Conservation (phyloP, 2,888 invertebrate species). For the Harpalus rubripes region DNA sequence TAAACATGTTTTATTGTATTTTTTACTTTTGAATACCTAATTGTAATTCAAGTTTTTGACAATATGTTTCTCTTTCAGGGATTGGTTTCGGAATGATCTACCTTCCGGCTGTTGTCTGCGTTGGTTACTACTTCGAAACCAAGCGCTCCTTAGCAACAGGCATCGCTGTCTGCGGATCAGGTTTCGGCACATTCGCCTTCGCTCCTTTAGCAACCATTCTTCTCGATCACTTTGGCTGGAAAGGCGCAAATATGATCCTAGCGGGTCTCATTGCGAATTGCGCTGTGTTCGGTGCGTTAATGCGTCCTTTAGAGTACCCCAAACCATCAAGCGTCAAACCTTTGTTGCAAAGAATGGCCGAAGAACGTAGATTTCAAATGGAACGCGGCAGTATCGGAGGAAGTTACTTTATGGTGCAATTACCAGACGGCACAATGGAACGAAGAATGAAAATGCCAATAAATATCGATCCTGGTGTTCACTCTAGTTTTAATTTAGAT, state of each 20-base stretch:
- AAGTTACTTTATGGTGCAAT: slow-evolving; percentile 88
- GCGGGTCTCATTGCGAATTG: slow-evolving; percentile 96
- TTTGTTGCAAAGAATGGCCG: slow-evolving; percentile 93
- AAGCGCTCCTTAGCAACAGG: slow-evolving; percentile 96
- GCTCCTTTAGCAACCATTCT: slow-evolving; percentile 93
- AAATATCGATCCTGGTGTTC: slow-evolving; percentile 95
- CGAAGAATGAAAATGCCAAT: slow-evolving; percentile 93
- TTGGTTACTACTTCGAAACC: slow-evolving; percentile 98
- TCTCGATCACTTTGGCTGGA: slow-evolving; percentile 91
- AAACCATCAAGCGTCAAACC: slow-evolving; percentile 89
- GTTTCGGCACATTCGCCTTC: slow-evolving; percentile 96
- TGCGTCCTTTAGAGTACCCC: slow-evolving; percentile 89
- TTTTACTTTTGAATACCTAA: too few relatives aligned
- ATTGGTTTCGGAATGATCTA: slow-evolving; percentile 96
- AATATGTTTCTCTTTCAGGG: slow-evolving; percentile 79
- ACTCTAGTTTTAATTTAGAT: slow-evolving; percentile 94
- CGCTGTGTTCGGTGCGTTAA: slow-evolving; percentile 91
- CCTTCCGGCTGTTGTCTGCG: slow-evolving; percentile 97
- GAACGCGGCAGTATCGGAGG: slow-evolving; percentile 93
- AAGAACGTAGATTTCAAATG: slow-evolving; percentile 94
- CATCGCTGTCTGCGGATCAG: slow-evolving; percentile 97
- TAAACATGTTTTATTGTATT: too few relatives aligned
- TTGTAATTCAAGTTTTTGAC: too few relatives aligned
- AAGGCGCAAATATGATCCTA: slow-evolving; percentile 92
- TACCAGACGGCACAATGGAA: slow-evolving; percentile 95